Conservation (phyloP, 2,797 vertebrate genomes). For the Halcyon smyrnensis region DNA sequence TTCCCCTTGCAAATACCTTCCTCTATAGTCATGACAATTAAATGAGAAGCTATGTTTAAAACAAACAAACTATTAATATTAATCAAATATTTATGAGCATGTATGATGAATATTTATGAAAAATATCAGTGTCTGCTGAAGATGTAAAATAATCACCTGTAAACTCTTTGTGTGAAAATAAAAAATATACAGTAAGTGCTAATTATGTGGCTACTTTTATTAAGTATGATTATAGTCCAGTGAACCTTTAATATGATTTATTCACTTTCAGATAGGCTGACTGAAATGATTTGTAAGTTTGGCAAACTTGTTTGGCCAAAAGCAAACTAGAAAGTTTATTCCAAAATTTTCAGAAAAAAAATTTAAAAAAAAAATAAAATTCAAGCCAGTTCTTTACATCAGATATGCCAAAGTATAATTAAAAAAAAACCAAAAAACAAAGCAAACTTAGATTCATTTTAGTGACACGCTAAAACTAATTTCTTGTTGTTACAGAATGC, state of each 20-base stretch:
- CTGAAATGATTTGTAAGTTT: background rate
- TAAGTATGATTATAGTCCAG: background rate
- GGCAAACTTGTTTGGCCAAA: background rate
- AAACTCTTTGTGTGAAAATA: background rate
- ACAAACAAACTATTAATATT: slow-evolving; percentile 54
- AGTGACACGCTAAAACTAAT: background rate
- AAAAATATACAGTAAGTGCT: background rate
- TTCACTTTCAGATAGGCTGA: background rate
- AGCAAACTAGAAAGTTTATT: background rate
- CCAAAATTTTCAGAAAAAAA: background rate
- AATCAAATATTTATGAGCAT: slow-evolving; percentile 46
- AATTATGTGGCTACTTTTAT: background rate
- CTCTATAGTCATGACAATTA: background rate
- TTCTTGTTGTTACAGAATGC: background rate
- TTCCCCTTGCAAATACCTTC: background rate
- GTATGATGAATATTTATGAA: slow-evolving; percentile 53
- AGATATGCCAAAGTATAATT: background rate
- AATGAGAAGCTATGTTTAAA: slow-evolving; percentile 11
- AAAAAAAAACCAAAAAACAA: background rate
- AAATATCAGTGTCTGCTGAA: background rate
- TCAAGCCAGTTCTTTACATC: background rate
- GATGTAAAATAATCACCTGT: background rate
- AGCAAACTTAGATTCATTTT: background rate
- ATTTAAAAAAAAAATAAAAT: background rate
- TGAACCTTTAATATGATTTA: background rate